These are phyloP conservation scores for Dione juno DNA, from an alignment of 2,888 invertebrate species.

Conservation along the genomic window DNA sequence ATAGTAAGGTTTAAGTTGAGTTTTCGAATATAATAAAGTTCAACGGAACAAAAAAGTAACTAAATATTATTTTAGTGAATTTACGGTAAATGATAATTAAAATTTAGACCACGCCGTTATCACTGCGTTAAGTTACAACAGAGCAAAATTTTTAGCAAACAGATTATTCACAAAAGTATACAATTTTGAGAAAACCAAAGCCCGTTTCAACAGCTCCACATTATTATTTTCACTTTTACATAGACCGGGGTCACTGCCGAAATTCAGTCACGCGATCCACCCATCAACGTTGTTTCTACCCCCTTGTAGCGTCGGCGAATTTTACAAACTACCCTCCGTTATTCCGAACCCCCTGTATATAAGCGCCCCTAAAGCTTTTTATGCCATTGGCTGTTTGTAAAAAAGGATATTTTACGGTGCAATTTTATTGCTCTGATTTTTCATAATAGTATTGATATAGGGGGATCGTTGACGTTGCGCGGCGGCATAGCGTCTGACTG, in stretches of 20 bases:
- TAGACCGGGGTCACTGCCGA: slow-evolving; percentile 81
- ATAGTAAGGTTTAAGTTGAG: no score
- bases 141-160: neutral
- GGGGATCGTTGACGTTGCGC: no score
- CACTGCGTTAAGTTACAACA: no score
- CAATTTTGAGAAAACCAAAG: neutral
- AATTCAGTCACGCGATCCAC: slow-evolving; percentile 82
- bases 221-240: slow-evolving; percentile 81
- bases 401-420: slow-evolving; percentile 67
- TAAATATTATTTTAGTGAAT: no score
- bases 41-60: no score
- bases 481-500: no score
- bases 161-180: neutral
- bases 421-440: slow-evolving; percentile 63
- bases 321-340: slow-evolving; percentile 79
- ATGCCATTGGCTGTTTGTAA: slow-evolving; percentile 58
- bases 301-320: slow-evolving; percentile 72
- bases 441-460: slow-evolving; percentile 46
- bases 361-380: slow-evolving; percentile 65
- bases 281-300: slow-evolving; percentile 78
- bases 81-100: no score
- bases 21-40: no score
- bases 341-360: slow-evolving; percentile 66
- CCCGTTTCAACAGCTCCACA: slow-evolving; percentile 62
- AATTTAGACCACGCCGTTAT: no score